phyloP scores from a whole-genome alignment of 2,113 vertebrate species.

The Myxocyprinus asiaticus region DNA sequence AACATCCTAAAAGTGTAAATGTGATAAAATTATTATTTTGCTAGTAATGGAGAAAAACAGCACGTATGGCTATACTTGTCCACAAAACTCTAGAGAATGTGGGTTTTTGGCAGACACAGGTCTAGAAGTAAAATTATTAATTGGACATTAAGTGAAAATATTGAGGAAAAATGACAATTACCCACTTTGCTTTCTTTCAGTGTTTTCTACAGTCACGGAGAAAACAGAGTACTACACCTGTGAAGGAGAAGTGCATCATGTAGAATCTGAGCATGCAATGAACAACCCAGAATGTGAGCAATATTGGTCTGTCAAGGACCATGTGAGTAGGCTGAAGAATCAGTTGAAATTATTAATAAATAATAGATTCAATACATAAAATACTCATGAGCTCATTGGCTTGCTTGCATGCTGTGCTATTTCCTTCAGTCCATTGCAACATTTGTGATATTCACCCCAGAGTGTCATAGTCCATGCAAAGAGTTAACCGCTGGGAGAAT shows the following conservation, averaged over 20 bases:
- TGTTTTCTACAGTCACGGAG: constrained; percentile 1
- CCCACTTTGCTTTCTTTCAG: background rate
- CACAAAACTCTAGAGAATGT: too few species aligned
- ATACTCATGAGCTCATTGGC: background rate
- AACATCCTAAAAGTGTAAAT: too few species aligned
- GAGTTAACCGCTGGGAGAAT: background rate
- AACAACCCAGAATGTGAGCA: background rate
- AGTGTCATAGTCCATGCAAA: constrained; percentile 50
- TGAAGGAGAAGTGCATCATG: background rate
- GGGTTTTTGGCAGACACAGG: too few species aligned
- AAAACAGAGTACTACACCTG: background rate
- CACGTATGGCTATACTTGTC: too few species aligned
- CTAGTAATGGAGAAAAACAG: too few species aligned
- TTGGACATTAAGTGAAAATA: background rate
- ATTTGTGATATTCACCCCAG: fast-evolving
- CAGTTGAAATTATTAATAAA: background rate
- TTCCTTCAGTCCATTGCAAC: constrained; percentile 49
- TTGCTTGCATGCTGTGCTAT: background rate
- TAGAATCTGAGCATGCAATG: background rate
- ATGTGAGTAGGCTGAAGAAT: constrained; percentile 32
- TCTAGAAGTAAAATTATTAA: too few species aligned
- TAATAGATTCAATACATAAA: background rate
- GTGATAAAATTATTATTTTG: too few species aligned
- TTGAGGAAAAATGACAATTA: background rate
- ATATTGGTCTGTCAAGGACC: background rate